Conservation (phyloP, 2,888 invertebrate species). For the Melanophora roralis region DNA sequence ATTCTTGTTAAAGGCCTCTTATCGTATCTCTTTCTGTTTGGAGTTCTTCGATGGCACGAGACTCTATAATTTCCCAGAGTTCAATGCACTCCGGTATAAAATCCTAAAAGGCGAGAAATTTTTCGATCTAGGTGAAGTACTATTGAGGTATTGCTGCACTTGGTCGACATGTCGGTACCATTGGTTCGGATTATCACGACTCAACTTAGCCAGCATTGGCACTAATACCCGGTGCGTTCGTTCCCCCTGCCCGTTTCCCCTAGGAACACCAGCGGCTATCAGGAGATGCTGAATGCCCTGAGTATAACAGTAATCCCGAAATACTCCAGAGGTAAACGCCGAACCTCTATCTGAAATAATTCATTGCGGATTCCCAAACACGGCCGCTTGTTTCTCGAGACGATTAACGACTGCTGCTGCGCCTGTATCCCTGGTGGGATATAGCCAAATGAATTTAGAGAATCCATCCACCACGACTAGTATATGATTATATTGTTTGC, state of each 20-base stretch:
- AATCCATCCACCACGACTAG: not conserved
- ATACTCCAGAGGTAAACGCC: conserved; percentile 71
- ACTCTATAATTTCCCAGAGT: too few relatives aligned
- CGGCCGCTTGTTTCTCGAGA: conserved; percentile 20
- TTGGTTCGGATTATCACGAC: conserved; percentile 66
- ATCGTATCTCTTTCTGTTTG: too few relatives aligned
- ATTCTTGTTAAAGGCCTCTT: too few relatives aligned
- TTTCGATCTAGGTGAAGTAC: too few relatives aligned
- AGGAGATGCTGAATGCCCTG: too few relatives aligned
- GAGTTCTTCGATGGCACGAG: too few relatives aligned
- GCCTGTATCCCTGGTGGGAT: conserved; percentile 67
- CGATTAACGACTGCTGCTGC: conserved; percentile 46
- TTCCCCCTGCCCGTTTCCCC: conserved; percentile 53
- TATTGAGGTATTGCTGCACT: conserved; percentile 8
- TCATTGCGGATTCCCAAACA: conserved; percentile 61
- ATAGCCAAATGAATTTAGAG: conserved; percentile 71
- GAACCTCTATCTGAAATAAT: conserved; percentile 70
- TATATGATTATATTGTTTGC: not conserved
- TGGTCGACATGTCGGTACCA: conserved; percentile 66
- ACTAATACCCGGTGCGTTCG: conserved; percentile 69
- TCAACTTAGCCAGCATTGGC: conserved; percentile 70
- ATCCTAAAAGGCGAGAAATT: too few relatives aligned
- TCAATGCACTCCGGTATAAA: too few relatives aligned
- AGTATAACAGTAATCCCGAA: not conserved
- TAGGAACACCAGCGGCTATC: not conserved